Evolutionary conservation across 2,888 invertebrate genomes (phyloP).

Genomic region (Orthonevra nobilis): DNA sequence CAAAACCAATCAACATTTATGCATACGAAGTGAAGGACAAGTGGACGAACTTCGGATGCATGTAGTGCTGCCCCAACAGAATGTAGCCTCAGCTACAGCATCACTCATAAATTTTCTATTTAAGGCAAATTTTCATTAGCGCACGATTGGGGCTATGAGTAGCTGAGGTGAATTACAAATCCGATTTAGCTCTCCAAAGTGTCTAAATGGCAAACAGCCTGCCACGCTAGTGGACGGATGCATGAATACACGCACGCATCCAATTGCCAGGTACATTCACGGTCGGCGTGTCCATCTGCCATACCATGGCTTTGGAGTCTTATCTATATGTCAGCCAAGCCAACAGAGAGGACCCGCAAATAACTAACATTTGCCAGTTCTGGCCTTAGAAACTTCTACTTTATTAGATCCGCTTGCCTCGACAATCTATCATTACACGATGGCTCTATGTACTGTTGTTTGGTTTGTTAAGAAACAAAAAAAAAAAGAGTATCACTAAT

Average conservation of each 20-base stretch:
- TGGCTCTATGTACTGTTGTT: conserved; percentile 50
- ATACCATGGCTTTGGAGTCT: conserved; percentile 37
- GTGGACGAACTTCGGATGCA: too few species aligned
- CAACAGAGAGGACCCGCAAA: conserved; percentile 47
- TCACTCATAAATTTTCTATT: conserved; percentile 68
- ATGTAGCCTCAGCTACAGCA: too few species aligned
- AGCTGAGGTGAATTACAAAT: conserved; percentile 58
- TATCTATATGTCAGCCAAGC: conserved; percentile 59
- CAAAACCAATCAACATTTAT: conserved; percentile 47
- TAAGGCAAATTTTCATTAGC: conserved; percentile 68
- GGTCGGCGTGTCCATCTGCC: conserved; percentile 23
- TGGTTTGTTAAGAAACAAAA: conserved; percentile 8
- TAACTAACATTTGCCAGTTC: conserved; percentile 59
- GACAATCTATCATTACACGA: conserved; percentile 70
- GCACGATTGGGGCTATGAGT: conserved; percentile 24
- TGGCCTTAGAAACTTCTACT: conserved; percentile 51
- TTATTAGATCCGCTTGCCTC: conserved; percentile 66
- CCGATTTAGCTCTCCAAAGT: conserved; percentile 62
- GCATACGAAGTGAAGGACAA: conserved; percentile 58
- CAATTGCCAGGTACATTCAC: conserved; percentile 61
- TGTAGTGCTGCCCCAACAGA: conserved; percentile 34
- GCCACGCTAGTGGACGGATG: conserved; percentile 64
- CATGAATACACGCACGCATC: conserved; percentile 70
- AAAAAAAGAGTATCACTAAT: background rate
- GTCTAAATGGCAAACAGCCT: conserved; percentile 63